Conservation (phyloP, 2,797 vertebrate species). For the Pachyuromys duprasi region DNA sequence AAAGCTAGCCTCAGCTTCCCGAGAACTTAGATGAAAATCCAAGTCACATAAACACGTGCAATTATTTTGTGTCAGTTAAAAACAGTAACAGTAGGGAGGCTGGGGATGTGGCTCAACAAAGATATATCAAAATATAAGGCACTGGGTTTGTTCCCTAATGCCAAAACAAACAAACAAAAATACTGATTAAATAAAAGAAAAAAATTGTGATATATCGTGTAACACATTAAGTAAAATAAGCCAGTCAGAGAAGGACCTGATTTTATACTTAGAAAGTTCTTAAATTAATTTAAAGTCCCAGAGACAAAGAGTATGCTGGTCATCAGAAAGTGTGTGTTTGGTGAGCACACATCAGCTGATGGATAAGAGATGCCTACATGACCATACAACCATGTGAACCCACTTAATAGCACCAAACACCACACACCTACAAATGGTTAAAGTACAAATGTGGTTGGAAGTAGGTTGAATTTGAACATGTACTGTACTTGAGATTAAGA, state of each 20-base stretch:
- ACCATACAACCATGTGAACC: neutral
- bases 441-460: slow-evolving; percentile 41
- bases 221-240: neutral
- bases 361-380: neutral
- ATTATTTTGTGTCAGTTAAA: neutral
- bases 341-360: neutral
- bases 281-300: neutral
- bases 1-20: neutral
- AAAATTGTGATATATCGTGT: neutral
- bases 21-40: neutral
- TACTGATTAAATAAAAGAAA: neutral
- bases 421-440: neutral
- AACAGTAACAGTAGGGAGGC: neutral
- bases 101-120: neutral
- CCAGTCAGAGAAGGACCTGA: neutral
- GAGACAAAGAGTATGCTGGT: neutral
- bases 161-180: neutral
- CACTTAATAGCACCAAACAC: neutral
- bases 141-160: neutral
- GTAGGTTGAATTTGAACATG: slow-evolving; percentile 9
- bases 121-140: neutral
- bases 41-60: neutral
- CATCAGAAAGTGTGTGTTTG: neutral
- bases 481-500: neutral
- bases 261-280: neutral